Evolutionary conservation across 2,888 invertebrate genomes (phyloP), one percentile per base, ranked within the genome.

Genomic region (Tenthredo livida): DNA sequence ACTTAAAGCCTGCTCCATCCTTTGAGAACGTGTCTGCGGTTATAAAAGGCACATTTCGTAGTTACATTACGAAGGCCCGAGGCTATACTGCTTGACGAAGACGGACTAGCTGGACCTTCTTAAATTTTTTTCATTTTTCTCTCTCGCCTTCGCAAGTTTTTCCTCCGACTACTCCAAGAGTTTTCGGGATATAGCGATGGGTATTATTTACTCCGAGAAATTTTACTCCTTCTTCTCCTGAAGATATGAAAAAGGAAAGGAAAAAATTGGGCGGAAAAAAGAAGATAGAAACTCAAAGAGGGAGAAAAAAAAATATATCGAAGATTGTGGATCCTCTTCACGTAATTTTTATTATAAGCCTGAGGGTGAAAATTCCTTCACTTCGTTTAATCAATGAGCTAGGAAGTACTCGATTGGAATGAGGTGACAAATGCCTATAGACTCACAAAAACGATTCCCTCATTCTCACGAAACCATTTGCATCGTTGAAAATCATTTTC

Each of bases 41-140:
- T 80, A 80, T 61, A 33, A 80, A 33, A 61, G 80, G 58, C 33
- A 40, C 37, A 80, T 80, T 61, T 80, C 17, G 40, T 61, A 61
- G 78, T 40, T 61, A 33, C 77, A 50, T 77, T 54, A 54, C 77
- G 21, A 43, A 77, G 4, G 21, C 12, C 25, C 73, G 21, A 21
- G 43, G 50, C 47, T 9, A 4, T 75, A n/a, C 43, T 25, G 12
- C 58, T 80, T 58, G 80, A 80, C 58, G 58, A 80, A 61, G 80
- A 61, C 61, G 80, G 61, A 80, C 58, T 61, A 58, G 80, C 80
- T 29, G 61, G 77, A 37, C 80, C 21, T 15, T 58, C 37, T 61
- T 21, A 25, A 0, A 61, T 54, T 78, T 37, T 58, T 33, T 58
- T 33, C 15, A 25, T 80, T 33, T 33, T 33, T 33, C 61, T 58